These are phyloP conservation scores for Vesta saturnalis DNA, from an alignment of 2,888 invertebrate species.

Conservation along the genomic window DNA sequence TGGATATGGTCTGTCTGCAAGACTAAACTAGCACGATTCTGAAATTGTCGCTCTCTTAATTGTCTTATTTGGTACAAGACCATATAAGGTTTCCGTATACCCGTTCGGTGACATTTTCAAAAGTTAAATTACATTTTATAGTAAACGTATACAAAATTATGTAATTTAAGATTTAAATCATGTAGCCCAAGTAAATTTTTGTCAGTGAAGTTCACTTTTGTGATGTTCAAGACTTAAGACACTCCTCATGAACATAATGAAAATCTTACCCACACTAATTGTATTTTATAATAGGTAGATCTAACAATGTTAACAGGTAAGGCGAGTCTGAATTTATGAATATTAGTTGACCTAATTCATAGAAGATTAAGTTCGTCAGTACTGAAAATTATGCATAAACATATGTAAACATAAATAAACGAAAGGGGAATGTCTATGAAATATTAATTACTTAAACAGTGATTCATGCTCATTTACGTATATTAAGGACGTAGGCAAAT, in stretches of 20 bases:
- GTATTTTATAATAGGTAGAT: slow-evolving; percentile 18
- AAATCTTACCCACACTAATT: slow-evolving; percentile 26
- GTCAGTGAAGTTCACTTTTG: slow-evolving; percentile 1
- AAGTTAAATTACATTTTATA: slow-evolving; percentile 20
- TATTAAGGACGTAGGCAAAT: slow-evolving; percentile 37
- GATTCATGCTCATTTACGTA: slow-evolving; percentile 37
- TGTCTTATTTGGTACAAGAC: slow-evolving; percentile 31
- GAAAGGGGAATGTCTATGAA: slow-evolving; percentile 36
- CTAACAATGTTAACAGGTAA: slow-evolving; percentile 18
- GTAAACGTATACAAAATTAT: slow-evolving; percentile 16
- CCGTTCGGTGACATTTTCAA: slow-evolving; percentile 27
- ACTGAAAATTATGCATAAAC: slow-evolving; percentile 5
- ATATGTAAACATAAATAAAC: slow-evolving; percentile 27
- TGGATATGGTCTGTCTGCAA: slow-evolving; percentile 27
- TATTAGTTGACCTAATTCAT: slow-evolving; percentile 28
- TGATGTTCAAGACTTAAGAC: slow-evolving; percentile 8
- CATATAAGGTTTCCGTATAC: slow-evolving; percentile 23
- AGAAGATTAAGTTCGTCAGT: slow-evolving; percentile 23
- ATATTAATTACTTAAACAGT: slow-evolving; percentile 36
- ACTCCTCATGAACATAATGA: slow-evolving; percentile 21
- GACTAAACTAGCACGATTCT: slow-evolving; percentile 26
- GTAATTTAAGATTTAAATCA: slow-evolving; percentile 6
- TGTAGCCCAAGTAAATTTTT: slow-evolving; percentile 12
- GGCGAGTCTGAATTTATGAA: slow-evolving; percentile 29
- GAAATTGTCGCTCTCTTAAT: slow-evolving; percentile 32